Evolutionary conservation across 1,140 invertebrate genomes (phyloP), one percentile per base, ranked within the genome.

Genomic region (Harpegnathos saltator): DNA sequence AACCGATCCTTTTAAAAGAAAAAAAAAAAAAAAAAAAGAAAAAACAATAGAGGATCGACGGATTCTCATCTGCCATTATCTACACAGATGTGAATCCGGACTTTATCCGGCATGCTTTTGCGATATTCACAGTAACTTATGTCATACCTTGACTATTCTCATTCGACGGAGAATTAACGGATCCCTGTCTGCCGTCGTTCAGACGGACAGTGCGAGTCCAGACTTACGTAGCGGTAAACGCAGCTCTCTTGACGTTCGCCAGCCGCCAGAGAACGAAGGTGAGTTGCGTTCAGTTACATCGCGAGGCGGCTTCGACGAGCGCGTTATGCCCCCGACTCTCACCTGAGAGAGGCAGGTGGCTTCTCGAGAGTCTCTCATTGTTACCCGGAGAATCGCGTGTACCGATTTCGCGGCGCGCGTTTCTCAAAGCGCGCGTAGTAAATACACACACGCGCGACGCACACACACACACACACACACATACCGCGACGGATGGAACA

Each of bases 211-310:
- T n/a, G n/a, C n/a, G n/a, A n/a, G n/a, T n/a, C n/a, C n/a, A n/a
- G 29, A 33, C 5, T 33, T 33, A 33, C 29, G 29, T 33, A 33
- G 5, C 29, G 29, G 29, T 33, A 33, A 33, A 1, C 29, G 52
- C 52, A 66, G 62, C 62, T 77, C 73, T 83, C 72, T 52, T 66
- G 12, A 19, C 29, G 72, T 87, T 83, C 7, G 9, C 38, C 38
- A 44, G 69, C 33, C 78, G 66, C 72, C 65, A 75, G 65, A 44
- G 4, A 44, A 9, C 33, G 61, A 33, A 85, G 83, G 52, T 50
- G 71, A 48, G 59, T 19, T 44, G 22, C 52, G 14, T 48, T 80
- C 85, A 50, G 50, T 78, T 44, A 44, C 38, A 9, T 9, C 3
- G 38, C 38, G 38, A 9, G 11, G 38, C 38, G 38, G 38, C 38